A percentile compares a stretch with the other conserved stretches of the same genome.
phyloP scores from a whole-genome alignment of 2,797 vertebrate genomes.

The Anas georgica region DNA sequence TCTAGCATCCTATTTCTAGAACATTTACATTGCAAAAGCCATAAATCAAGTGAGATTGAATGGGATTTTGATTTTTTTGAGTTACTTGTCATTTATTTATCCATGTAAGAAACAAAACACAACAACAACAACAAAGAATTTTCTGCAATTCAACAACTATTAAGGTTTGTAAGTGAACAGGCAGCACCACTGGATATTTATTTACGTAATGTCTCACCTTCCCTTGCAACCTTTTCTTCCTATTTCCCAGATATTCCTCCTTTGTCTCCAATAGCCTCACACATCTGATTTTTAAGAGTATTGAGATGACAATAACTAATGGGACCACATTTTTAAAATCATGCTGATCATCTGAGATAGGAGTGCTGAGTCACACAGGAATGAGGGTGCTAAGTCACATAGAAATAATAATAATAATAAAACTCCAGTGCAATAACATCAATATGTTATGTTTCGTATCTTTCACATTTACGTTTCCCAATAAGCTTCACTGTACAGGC shows the following conservation, averaged over 20 bases:
- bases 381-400: neutral
- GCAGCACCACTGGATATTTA: neutral
- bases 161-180: neutral
- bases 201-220: neutral
- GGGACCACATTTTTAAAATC: neutral
- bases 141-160: neutral
- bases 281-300: neutral
- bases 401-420: neutral
- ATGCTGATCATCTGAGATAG: neutral
- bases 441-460: neutral
- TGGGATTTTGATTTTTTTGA: neutral
- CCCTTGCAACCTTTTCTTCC: neutral
- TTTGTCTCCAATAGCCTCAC: neutral
- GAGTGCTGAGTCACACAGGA: too few relatives aligned
- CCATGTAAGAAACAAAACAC: neutral
- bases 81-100: neutral
- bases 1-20: neutral
- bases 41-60: neutral
- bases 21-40: neutral
- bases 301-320: neutral
- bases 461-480: neutral
- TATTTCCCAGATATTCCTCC: neutral
- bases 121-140: neutral
- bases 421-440: neutral
- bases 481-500: neutral